phyloP scores from a whole-genome alignment of 2,888 invertebrate genomes.

The Andrena flavipes region DNA sequence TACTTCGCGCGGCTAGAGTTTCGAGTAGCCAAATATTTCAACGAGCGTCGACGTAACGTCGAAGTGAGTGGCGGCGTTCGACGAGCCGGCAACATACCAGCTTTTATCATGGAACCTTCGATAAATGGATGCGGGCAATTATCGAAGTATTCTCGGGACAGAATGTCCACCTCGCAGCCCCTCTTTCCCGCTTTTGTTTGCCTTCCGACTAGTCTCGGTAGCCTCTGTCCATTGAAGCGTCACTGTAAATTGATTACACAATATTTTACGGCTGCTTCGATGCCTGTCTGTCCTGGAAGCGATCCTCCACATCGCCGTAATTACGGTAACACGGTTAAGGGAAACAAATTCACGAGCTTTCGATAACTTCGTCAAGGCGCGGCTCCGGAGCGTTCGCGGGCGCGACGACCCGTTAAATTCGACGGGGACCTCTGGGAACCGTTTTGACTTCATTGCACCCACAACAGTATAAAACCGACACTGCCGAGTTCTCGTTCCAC shows the following conservation, averaged over 20 bases:
- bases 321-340: slow-evolving; percentile 17
- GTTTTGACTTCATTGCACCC: slow-evolving; percentile 16
- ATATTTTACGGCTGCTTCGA: slow-evolving; percentile 6
- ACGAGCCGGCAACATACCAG: slow-evolving; percentile 11
- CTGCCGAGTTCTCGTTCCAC: not conserved
- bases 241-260: slow-evolving; percentile 27
- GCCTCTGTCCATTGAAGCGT: not conserved
- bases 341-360: slow-evolving; percentile 8
- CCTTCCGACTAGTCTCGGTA: not conserved
- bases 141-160: slow-evolving; percentile 32
- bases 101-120: slow-evolving; percentile 48
- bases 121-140: slow-evolving; percentile 59
- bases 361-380: slow-evolving; percentile 26
- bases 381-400: not conserved
- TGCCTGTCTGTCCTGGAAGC: not conserved
- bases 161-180: not conserved
- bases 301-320: not conserved
- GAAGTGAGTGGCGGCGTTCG: slow-evolving; percentile 2
- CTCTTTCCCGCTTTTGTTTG: not conserved
- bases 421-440: not conserved
- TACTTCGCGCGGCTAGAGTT: not conserved
- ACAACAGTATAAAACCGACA: not conserved
- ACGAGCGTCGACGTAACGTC: not conserved
- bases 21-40: not conserved
- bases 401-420: not conserved